Evolutionary conservation across 2,113 vertebrate genomes (phyloP).

Genomic region (Prochilodus magdalenae): DNA sequence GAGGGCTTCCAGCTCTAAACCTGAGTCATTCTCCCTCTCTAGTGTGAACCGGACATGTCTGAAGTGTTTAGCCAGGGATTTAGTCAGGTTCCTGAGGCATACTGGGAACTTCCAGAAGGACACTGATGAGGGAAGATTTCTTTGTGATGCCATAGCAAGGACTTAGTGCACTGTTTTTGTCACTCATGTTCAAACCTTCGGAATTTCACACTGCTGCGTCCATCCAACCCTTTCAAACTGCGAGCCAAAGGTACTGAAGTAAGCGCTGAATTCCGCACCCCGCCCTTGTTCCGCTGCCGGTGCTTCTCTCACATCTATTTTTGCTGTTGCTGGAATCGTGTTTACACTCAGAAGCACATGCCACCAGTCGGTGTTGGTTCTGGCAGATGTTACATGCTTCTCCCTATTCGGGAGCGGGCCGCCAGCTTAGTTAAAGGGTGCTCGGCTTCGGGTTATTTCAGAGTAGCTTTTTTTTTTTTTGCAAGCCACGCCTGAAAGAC

Average conservation of each 20-base stretch:
- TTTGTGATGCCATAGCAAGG: background rate
- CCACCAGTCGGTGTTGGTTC: background rate
- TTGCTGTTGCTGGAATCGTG: conserved; percentile 22
- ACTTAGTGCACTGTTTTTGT: background rate
- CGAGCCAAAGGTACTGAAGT: background rate
- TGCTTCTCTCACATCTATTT: conserved; percentile 18
- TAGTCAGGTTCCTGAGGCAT: background rate
- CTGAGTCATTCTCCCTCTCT: background rate
- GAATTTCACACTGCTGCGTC: conserved; percentile 13
- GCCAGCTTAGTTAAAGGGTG: background rate
- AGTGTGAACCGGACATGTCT: background rate
- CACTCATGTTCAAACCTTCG: background rate
- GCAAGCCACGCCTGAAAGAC: background rate
- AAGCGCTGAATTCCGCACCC: conserved; percentile 19
- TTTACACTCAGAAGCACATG: conserved; percentile 15
- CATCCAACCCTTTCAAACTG: background rate
- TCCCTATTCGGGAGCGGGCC: background rate
- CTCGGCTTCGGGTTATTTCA: conserved; percentile 9
- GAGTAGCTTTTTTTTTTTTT: background rate
- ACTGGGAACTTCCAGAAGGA: background rate
- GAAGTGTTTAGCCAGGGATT: conserved; percentile 1
- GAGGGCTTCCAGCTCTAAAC: background rate
- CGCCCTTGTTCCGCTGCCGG: background rate
- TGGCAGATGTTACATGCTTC: background rate
- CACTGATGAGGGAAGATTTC: background rate